Evolutionary conservation across 2,113 vertebrate genomes (phyloP), one percentile per base, ranked within the genome.

Genomic region (Oxygymnocypris stewartii): DNA sequence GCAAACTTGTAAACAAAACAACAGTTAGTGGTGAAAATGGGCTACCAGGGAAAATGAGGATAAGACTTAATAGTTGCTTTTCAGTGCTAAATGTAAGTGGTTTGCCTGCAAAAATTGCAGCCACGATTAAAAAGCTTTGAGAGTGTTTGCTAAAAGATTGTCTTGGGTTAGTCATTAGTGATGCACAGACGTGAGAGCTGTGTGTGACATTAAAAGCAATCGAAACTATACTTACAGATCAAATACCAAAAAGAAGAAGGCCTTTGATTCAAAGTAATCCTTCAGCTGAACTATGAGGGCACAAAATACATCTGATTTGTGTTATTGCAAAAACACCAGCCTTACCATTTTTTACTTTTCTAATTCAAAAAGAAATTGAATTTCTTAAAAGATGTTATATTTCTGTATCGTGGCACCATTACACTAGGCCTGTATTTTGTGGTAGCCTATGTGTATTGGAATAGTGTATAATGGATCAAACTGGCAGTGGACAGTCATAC

Each of bases 201-300:
- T 81, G n/a, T 47, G 6, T 83, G 25, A 25, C n/a, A 25, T 71
- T 4, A 59, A 80, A 54, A 2, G 3, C 8, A 28, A 49, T 11
- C 0, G 4, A 78, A 51, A 28, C 25, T 4, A 6, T 85, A 97
- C 98, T 97, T 93, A 99, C 98, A 99, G 91, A 88, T 99, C 98
- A 92, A 99, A 99, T 85, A 99, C 95, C 92, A 99, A 90, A 95
- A 99, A 99, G 95, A 96, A 99, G 94, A 97, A 99, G 86, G 96
- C 97, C 73, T 96, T 96, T 90, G 97, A 97, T 91, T 98, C 97
- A 2, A 95, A 99, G 90, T 95, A 97, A 93, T 99, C 98, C 93
- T 98, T 99, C 89, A 99, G 95, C 93, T 98, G 97, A 90, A 99
- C 98, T 99, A 94, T 35, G 2, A 71, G 40, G 84, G 95, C 93